Conservation (phyloP, 2,113 vertebrate species). For the Hucho hucho region DNA sequence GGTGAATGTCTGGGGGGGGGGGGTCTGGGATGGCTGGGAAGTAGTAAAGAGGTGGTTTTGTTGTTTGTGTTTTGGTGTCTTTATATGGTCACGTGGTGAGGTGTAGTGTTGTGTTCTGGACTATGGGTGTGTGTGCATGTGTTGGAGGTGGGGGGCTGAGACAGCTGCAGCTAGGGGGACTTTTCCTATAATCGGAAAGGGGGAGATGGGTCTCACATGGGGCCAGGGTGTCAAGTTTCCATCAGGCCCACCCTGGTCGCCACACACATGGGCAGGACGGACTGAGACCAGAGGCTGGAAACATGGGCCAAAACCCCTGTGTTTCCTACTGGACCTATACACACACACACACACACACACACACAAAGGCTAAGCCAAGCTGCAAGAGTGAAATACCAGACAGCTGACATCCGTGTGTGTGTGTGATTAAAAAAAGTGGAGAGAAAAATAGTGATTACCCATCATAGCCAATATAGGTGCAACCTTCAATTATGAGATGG, state of each 20-base stretch:
- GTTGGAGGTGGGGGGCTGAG: background rate
- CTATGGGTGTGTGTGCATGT: background rate
- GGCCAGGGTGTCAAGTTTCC: slow-evolving; percentile 18
- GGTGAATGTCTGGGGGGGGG: background rate
- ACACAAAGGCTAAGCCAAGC: slow-evolving; percentile 1
- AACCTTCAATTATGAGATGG: too few relatives aligned
- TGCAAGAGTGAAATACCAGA: slow-evolving; percentile 26
- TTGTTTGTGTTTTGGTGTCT: background rate
- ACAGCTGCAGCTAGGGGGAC: background rate
- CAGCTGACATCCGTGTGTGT: slow-evolving; percentile 4
- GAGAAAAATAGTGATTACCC: too few relatives aligned
- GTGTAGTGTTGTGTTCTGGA: background rate
- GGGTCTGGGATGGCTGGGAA: background rate
- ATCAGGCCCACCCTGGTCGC: slow-evolving; percentile 11
- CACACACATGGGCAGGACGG: background rate
- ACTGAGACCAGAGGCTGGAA: background rate
- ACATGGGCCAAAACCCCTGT: too few relatives aligned
- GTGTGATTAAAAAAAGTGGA: background rate
- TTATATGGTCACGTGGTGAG: background rate
- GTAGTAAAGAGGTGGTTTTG: background rate
- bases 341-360: background rate
- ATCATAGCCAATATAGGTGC: too few relatives aligned
- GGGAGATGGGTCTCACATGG: background rate
- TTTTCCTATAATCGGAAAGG: background rate
- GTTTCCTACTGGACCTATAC: background rate